phyloP scores from a whole-genome alignment of 2,113 vertebrate genomes.

The Oncorhynchus tshawytscha region DNA sequence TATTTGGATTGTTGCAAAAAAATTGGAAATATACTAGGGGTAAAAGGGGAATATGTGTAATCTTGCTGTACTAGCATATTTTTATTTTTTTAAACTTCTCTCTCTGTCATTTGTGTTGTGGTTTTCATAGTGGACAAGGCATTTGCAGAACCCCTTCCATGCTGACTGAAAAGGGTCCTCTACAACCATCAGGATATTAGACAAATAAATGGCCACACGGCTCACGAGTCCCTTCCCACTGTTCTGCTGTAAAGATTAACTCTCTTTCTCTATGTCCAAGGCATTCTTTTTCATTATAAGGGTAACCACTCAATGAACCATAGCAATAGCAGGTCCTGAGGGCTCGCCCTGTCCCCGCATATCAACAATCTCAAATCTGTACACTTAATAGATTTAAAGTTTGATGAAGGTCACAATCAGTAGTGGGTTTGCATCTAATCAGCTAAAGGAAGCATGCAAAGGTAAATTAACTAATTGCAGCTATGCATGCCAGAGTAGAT shows the following conservation, averaged over 20 bases:
- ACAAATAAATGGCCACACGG: constrained; percentile 94
- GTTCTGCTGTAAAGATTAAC: constrained; percentile 72
- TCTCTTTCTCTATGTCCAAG: constrained; percentile 87
- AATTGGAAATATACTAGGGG: constrained; percentile 1
- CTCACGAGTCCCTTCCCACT: constrained; percentile 88
- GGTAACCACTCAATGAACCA: constrained; percentile 26
- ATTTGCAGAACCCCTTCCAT: constrained; percentile 97
- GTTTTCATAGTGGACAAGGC: constrained; percentile 99
- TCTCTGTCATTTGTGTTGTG: constrained; percentile 99
- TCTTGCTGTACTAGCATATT: constrained; percentile 70
- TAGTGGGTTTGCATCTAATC: constrained; percentile 25
- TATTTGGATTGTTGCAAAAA: background rate
- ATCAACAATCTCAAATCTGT: constrained; percentile 16
- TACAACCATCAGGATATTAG: constrained; percentile 96
- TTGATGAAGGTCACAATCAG: constrained; percentile 14
- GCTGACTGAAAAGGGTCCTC: constrained; percentile 98
- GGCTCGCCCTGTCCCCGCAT: background rate
- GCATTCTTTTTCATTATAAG: constrained; percentile 67
- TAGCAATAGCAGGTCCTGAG: constrained; percentile 30
- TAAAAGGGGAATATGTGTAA: constrained; percentile 62
- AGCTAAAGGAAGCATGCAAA: constrained; percentile 46
- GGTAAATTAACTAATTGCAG: constrained; percentile 37
- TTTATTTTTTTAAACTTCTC: constrained; percentile 85
- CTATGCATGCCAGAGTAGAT: constrained; percentile 49
- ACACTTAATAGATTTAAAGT: background rate